Conservation (phyloP, 2,797 vertebrate species). For the Bufotes viridis region DNA sequence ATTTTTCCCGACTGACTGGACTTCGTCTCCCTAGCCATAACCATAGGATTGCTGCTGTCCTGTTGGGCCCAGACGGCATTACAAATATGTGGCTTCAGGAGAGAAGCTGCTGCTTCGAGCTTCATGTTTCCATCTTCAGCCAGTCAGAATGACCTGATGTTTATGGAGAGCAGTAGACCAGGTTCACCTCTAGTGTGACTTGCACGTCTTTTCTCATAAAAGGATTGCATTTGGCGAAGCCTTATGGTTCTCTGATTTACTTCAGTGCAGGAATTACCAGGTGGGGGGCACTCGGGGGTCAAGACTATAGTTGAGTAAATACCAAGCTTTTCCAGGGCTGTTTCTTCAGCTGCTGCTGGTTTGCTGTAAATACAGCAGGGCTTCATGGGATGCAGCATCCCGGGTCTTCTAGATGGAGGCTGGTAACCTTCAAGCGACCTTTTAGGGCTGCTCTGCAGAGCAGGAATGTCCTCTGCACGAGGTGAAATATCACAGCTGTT, state of each 20-base stretch:
- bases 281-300: slow-evolving; percentile 11
- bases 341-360: slow-evolving; percentile 74
- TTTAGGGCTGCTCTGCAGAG: slow-evolving; percentile 31
- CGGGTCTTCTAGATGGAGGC: slow-evolving; percentile 3
- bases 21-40: background rate
- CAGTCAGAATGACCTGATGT: background rate
- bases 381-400: slow-evolving; percentile 52
- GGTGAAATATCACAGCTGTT: slow-evolving; percentile 38
- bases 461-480: slow-evolving; percentile 46
- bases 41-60: background rate
- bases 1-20: background rate
- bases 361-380: slow-evolving; percentile 66
- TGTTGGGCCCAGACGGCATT: too few relatives aligned
- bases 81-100: too few relatives aligned
- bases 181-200: background rate
- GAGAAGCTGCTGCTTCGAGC: too few relatives aligned
- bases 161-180: background rate
- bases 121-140: background rate
- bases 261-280: background rate
- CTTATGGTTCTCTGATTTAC: background rate
- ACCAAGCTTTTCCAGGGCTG: slow-evolving; percentile 66
- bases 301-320: slow-evolving; percentile 44
- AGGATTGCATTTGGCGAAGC: background rate
- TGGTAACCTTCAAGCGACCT: slow-evolving; percentile 26
- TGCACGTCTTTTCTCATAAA: background rate